Evolutionary conservation across 1,140 invertebrate species (phyloP), one percentile per base, ranked within the genome.

Genomic region (Archivesica marissinica): DNA sequence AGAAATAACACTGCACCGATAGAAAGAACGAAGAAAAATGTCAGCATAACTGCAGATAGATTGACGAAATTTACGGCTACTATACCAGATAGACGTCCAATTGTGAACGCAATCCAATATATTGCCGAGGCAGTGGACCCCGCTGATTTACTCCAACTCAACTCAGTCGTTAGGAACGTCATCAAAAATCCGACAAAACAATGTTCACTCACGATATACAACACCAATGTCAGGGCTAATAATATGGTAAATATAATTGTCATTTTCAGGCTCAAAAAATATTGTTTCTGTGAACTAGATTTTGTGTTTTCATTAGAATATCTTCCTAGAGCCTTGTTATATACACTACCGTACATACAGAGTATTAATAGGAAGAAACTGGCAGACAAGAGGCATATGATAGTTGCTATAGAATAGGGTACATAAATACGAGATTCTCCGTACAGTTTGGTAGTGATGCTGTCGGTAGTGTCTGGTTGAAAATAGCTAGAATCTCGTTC

Each of bases 71-170:
- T 81, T 13, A 81, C 78, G n/a, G 70, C 44, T 0, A 54, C 39
- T 28, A 81, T 81, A 6, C 78, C 78, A n/a, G 78, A 81, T 6
- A 81, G 28, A 23, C 78, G 78, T n/a, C 78, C 78, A 20, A 25
- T 9, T 41, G 78, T 64, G 41, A 81, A 81, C 3, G 78, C 66
- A 0, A 70, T 81, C 78, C 78, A 81, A 20, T 70, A 81, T 1
- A 35, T 47, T 3, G 78, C 47, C 0, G 61, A 44, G 7, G 78
- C 78, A 41, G 15, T 38, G 28, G 78, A 61, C 0, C 78, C 78
- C 25, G 23, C 23, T 15, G 61, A 6, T 28, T 81, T 81, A 25
- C 47, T 39, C 78, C 78, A 81, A 1, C 35, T 30, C 20, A 81
- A 17, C 39, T 64, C 44, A 35, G 78, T 54, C 3, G 70, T 70